Base-by-base conservation (phyloP, 2,888 invertebrate species). In the Aquatica leii region DNA sequence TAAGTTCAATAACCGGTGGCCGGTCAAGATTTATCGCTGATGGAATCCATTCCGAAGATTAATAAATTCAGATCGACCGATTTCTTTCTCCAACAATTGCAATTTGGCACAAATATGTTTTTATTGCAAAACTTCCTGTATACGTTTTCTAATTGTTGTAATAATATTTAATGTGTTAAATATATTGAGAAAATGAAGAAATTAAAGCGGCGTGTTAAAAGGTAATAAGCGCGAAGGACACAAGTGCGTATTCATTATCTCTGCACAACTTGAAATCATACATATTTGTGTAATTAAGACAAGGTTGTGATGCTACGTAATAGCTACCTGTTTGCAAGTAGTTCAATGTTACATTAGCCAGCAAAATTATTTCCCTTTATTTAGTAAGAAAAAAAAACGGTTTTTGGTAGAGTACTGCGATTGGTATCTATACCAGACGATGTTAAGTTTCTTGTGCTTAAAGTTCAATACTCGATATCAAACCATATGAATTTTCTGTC, bases 241-340 rank as follows among this genome's bases (percentile, higher is more conserved):
- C 37, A 49, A 18, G 34, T 48, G 18, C 40, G 37, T 62, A 46
- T 20, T 56, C 24, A 54, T 64, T 59, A 59, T 59, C 55, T 53
- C 49, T 50, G 52, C 54, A 51, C 43, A 53, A 59, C 48, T 18
- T 54, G 46, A 37, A 51, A 52, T 55, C 40, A 21, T 71, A 71
- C 67, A 69, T 66, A 69, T 70, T 72, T 71, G 67, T 73, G 69
- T 71, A 75, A 76, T 74, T 74, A 75, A 75, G 69, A 71, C 76
- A 73, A 75, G 75, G 75, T 66, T 74, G 71, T 73, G 75, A 75
- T 74, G 74, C 71, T 74, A 72, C 73, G 62, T 49, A 57, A 65
- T 62, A 70, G 72, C 67, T 67, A 72, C 70, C 51, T 46, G 58
- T 43, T 51, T 53, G 31, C 53, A 62, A 52, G 37, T 57, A 56